Conservation (phyloP, 2,113 vertebrate species). For the Gobio gobio region DNA sequence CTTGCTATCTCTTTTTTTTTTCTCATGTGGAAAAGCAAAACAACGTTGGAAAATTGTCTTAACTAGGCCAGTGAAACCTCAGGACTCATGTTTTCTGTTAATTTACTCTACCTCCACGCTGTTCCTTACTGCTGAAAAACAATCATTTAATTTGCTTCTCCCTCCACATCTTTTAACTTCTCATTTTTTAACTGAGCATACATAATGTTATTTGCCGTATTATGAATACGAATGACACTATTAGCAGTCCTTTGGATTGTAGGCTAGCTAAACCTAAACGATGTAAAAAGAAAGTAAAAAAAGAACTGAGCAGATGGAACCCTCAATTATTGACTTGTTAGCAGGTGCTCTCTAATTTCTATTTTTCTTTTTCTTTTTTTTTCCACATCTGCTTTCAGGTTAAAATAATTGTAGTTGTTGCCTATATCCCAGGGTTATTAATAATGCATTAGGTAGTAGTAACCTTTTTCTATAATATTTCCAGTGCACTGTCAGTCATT, state of each 20-base stretch:
- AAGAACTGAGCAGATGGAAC: background rate
- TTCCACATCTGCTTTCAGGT: background rate
- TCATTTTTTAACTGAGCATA: background rate
- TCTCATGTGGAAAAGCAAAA: background rate
- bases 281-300: background rate
- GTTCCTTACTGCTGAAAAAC: background rate
- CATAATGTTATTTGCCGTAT: background rate
- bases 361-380: background rate
- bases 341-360: background rate
- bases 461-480: background rate
- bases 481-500: conserved; percentile 11
- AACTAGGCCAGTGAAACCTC: conserved; percentile 29
- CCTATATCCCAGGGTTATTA: background rate
- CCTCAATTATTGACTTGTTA: background rate
- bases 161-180: background rate
- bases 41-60: background rate
- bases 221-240: background rate
- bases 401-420: background rate
- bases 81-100: conserved; percentile 7
- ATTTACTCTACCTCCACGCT: conserved; percentile 2
- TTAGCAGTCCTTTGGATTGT: background rate
- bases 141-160: conserved; percentile 1
- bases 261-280: background rate
- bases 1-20: background rate
- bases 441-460: conserved; percentile 12